A percentile compares a stretch with the other conserved stretches of the same genome.
These are phyloP conservation scores for Polydrusus pterygomalis DNA, from an alignment of 2,888 invertebrate genomes.

Conservation along the genomic window DNA sequence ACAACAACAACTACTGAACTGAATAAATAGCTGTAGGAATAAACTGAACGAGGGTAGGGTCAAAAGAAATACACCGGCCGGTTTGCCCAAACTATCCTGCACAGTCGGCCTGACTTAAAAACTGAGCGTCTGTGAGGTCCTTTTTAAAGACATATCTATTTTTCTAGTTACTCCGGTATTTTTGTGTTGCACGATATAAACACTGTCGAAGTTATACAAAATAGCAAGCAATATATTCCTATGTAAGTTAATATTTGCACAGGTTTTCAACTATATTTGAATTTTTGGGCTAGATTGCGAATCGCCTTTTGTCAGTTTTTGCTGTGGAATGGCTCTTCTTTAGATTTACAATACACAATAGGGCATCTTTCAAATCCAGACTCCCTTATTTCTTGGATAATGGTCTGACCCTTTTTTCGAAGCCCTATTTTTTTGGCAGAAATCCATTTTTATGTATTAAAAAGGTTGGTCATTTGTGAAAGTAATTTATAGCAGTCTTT, in stretches of 20 bases:
- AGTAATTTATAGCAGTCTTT: neutral
- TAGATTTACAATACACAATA: constrained; percentile 1
- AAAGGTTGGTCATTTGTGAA: constrained; percentile 10
- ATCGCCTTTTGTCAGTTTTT: neutral
- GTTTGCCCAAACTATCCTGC: too few species aligned
- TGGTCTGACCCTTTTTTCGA: constrained; percentile 7
- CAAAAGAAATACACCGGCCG: too few species aligned
- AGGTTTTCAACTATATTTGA: neutral
- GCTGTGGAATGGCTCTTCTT: neutral
- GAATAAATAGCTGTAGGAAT: too few species aligned
- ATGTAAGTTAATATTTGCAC: neutral
- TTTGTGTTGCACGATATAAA: too few species aligned
- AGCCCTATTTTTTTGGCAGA: neutral
- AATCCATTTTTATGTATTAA: constrained; percentile 1
- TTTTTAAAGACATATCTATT: too few species aligned
- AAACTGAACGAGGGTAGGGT: too few species aligned
- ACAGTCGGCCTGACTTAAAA: too few species aligned
- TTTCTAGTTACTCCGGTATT: too few species aligned
- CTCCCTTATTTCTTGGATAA: constrained; percentile 1
- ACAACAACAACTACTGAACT: too few species aligned
- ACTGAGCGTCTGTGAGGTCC: too few species aligned
- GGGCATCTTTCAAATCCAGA: constrained; percentile 2
- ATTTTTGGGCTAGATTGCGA: neutral
- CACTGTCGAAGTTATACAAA: neutral
- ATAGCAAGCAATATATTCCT: neutral